Percentiles rank a stretch among this genome's conserved stretches.
phyloP scores from a whole-genome alignment of 1,140 invertebrate genomes.

The Papilio polyxenes region DNA sequence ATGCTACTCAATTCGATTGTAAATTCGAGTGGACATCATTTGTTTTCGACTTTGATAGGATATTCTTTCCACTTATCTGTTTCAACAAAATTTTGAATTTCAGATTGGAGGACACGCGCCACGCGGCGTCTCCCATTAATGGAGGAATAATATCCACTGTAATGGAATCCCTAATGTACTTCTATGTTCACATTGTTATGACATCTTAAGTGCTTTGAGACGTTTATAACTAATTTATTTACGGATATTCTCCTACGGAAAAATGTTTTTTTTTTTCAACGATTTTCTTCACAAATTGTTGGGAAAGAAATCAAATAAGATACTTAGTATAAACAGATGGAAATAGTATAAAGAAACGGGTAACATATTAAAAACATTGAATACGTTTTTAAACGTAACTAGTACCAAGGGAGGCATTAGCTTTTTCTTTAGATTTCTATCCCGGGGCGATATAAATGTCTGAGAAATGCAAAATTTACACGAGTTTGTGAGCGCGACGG shows the following conservation, averaged over 20 bases:
- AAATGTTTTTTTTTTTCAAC: conserved; percentile 21
- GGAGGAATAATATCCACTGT: conserved; percentile 70
- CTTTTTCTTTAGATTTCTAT: conserved; percentile 37
- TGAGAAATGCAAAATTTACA: conserved; percentile 38
- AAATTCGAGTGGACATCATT: conserved; percentile 43
- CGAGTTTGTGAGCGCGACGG: conserved; percentile 33
- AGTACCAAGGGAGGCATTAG: conserved; percentile 30
- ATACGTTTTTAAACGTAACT: conserved; percentile 36
- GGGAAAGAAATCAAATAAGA: background rate
- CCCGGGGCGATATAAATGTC: conserved; percentile 34
- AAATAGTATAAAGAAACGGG: background rate
- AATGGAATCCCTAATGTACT: conserved; percentile 67
- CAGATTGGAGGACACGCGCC: conserved; percentile 56
- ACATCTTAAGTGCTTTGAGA: conserved; percentile 53
- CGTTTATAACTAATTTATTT: conserved; percentile 44
- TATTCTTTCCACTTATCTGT: conserved; percentile 71
- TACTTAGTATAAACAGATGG: background rate
- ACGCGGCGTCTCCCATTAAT: conserved; percentile 60
- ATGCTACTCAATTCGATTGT: background rate
- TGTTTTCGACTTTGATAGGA: conserved; percentile 58
- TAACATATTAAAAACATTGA: conserved; percentile 28
- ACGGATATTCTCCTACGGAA: conserved; percentile 11
- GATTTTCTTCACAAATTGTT: background rate
- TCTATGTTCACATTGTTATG: conserved; percentile 58
- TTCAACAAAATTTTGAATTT: conserved; percentile 74